phyloP scores from a whole-genome alignment of 2,113 vertebrate species.

The Cercocebus atys region DNA sequence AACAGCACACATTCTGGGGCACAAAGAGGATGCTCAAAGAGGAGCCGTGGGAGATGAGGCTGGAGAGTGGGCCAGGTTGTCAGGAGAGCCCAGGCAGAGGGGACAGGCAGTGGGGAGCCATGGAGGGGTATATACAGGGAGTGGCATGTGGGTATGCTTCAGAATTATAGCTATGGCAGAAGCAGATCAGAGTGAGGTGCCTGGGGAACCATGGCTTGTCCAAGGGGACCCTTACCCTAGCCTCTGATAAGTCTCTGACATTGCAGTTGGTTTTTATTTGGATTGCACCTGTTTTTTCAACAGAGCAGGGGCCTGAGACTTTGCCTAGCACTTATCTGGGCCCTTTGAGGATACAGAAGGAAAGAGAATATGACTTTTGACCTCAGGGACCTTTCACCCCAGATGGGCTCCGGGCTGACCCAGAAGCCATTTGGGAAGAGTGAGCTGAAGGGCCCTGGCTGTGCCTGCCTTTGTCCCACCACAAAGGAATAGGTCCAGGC shows the following conservation, averaged over 20 bases:
- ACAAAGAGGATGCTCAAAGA: neutral
- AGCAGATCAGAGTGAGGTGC: neutral
- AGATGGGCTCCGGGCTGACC: neutral
- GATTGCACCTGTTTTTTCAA: neutral
- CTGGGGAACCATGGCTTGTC: rapidly evolving
- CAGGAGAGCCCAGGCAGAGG: neutral
- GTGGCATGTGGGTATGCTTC: neutral
- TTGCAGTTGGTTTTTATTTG: neutral
- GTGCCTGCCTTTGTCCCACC: neutral
- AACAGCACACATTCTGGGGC: neutral
- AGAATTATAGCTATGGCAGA: neutral
- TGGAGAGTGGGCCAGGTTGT: neutral
- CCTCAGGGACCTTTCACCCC: neutral
- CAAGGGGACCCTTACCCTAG: neutral
- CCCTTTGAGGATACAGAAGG: neutral
- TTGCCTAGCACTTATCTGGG: too few relatives aligned
- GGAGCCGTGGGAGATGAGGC: neutral
- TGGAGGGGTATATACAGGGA: neutral
- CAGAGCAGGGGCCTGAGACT: neutral
- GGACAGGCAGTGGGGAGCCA: neutral
- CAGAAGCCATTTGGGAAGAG: neutral
- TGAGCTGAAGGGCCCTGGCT: neutral
- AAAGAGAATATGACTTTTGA: neutral
- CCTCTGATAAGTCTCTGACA: neutral
- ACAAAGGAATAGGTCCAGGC: neutral